Evolutionary conservation across 2,113 vertebrate species (phyloP).

Genomic region (Desmodus rotundus): DNA sequence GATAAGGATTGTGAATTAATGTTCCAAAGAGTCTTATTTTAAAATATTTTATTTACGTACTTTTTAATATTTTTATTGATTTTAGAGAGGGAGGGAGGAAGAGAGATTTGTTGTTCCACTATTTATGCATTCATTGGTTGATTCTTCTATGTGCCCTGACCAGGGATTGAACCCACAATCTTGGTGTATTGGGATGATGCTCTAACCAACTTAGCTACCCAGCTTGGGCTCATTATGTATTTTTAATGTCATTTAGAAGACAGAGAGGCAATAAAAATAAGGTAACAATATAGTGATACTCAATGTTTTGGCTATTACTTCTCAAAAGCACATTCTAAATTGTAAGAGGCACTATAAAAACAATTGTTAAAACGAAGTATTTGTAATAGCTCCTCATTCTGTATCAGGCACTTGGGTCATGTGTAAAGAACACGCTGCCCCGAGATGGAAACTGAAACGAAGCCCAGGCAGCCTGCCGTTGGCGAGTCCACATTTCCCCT

Average conservation of each 20-base stretch:
- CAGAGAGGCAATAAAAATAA: not conserved
- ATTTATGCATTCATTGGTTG: too few species aligned
- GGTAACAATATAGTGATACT: not conserved
- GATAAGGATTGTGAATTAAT: not conserved
- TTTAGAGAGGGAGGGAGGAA: too few species aligned
- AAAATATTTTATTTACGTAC: not conserved
- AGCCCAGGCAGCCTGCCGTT: not conserved
- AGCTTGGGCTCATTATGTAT: not conserved
- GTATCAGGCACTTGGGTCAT: not conserved
- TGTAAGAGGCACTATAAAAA: not conserved
- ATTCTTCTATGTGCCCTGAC: too few species aligned
- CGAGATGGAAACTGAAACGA: not conserved
- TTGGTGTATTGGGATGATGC: too few species aligned
- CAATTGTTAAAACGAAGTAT: not conserved
- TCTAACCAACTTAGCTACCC: too few species aligned
- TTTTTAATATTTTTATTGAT: too few species aligned
- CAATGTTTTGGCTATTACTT: not conserved
- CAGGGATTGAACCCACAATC: too few species aligned
- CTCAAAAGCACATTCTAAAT: not conserved
- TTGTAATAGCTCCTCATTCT: not conserved
- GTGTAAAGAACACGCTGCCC: not conserved
- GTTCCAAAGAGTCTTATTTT: not conserved
- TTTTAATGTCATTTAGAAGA: not conserved
- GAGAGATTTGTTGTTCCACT: too few species aligned
- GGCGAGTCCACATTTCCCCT: not conserved